Evolutionary conservation across 1,140 invertebrate species (phyloP).

Genomic region (Heliconius congener): DNA sequence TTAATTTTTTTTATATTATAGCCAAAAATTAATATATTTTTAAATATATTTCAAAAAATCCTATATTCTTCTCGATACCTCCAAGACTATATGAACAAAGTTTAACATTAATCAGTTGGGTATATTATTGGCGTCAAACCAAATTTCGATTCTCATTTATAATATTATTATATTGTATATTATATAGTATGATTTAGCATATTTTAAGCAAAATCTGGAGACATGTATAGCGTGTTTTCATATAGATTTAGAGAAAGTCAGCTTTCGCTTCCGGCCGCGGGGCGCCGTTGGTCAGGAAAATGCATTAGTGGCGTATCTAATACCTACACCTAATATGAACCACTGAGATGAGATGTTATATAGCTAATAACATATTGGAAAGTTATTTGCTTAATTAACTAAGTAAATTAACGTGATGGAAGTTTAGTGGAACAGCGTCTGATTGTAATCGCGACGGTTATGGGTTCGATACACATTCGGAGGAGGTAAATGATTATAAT

Average conservation of each 20-base stretch:
- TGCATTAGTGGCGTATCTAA: not conserved
- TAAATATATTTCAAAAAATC: no score
- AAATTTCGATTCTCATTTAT: not conserved
- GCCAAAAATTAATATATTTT: no score
- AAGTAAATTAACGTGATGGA: not conserved
- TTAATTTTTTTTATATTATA: no score
- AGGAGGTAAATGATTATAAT: no score
- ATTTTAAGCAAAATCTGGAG: constrained; percentile 25
- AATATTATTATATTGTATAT: constrained; percentile 6
- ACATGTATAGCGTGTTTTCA: constrained; percentile 19
- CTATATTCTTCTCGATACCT: no score
- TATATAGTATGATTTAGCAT: constrained; percentile 7
- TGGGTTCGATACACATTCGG: no score
- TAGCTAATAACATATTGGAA: not conserved
- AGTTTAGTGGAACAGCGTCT: no score
- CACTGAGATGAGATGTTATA: constrained; percentile 36
- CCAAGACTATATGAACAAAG: no score
- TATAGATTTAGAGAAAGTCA: constrained; percentile 38
- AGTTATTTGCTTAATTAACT: not conserved
- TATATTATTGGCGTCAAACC: not conserved
- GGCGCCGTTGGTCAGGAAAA: constrained; percentile 24
- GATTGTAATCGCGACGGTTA: no score
- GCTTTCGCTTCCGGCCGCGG: constrained; percentile 61
- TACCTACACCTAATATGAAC: not conserved
- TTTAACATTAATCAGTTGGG: no score